phyloP scores from a whole-genome alignment of 2,797 vertebrate species.

The Micropoecilia bifurca region DNA sequence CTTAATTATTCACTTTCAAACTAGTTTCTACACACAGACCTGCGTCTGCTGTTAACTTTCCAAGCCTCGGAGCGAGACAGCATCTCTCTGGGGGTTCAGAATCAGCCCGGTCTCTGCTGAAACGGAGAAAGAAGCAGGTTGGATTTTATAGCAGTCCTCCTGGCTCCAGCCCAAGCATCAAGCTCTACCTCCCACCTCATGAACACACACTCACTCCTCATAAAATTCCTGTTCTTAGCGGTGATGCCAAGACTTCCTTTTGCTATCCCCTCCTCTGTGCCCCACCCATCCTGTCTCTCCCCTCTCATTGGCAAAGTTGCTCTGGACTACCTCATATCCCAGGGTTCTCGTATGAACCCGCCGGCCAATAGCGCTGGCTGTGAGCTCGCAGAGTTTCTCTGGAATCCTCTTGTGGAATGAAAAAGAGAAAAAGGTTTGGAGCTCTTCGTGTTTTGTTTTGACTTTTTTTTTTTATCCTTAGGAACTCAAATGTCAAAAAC shows the following conservation, averaged over 20 bases:
- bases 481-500: not conserved
- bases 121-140: slow-evolving; percentile 62
- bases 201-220: slow-evolving; percentile 32
- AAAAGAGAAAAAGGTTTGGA: slow-evolving; percentile 9
- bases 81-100: slow-evolving; percentile 35
- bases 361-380: slow-evolving; percentile 35
- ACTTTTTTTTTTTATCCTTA: not conserved
- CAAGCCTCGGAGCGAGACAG: slow-evolving; percentile 45
- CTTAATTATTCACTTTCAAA: slow-evolving; percentile 35
- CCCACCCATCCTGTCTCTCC: slow-evolving; percentile 46
- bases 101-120: slow-evolving; percentile 46
- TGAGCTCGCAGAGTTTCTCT: slow-evolving; percentile 24
- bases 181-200: slow-evolving; percentile 33
- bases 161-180: slow-evolving; percentile 53
- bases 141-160: slow-evolving; percentile 57
- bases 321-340: slow-evolving; percentile 58
- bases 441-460: slow-evolving; percentile 14
- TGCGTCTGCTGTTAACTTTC: slow-evolving; percentile 28
- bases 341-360: slow-evolving; percentile 47
- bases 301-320: slow-evolving; percentile 59
- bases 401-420: slow-evolving; percentile 10
- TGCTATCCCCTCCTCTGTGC: slow-evolving; percentile 35
- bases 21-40: slow-evolving; percentile 33
- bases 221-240: slow-evolving; percentile 45
- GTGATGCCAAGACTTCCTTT: slow-evolving; percentile 54